These are phyloP conservation scores for Zaprionus davidi DNA, from an alignment of 1,140 invertebrate species.

Conservation along the genomic window DNA sequence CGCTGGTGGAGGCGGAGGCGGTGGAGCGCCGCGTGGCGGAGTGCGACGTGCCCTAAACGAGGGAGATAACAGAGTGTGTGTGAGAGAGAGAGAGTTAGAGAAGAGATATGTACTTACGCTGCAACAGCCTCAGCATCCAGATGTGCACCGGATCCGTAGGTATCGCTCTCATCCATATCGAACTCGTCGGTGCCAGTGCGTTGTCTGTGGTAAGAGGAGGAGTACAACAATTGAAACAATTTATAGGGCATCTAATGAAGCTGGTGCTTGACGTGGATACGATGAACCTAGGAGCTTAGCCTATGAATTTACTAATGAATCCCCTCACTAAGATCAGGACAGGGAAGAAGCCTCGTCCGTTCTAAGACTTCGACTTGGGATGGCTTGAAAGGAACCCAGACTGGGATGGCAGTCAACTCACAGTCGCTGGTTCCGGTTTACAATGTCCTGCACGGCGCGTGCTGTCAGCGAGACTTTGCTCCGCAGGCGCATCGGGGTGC, in stretches of 20 bases:
- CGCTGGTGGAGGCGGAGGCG: conserved; percentile 75
- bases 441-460: conserved; percentile 75
- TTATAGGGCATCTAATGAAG: not conserved
- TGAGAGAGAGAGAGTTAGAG: not conserved
- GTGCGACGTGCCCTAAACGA: conserved; percentile 72
- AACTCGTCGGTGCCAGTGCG: conserved; percentile 76
- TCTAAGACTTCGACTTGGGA: not conserved
- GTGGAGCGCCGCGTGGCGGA: conserved; percentile 75
- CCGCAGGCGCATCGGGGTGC: conserved; percentile 75
- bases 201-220: conserved; percentile 47
- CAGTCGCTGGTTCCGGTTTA: conserved; percentile 67
- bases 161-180: conserved; percentile 75
- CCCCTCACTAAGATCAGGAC: not conserved
- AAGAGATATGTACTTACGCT: conserved; percentile 59
- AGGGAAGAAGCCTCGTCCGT: not conserved
- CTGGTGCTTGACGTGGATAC: not conserved
- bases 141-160: conserved; percentile 68
- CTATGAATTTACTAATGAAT: not conserved
- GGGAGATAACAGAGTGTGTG: not conserved
- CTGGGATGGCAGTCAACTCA: conserved; percentile 49
- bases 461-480: conserved; percentile 75
- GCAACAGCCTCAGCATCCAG: conserved; percentile 65
- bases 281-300: not conserved
- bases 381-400: conserved; percentile 2
- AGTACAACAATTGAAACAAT: not conserved